Percentiles rank a stretch among this genome's conserved stretches.
Evolutionary conservation across 1,140 invertebrate species (phyloP).

Genomic region (Stratiolaelaps scimitus): DNA sequence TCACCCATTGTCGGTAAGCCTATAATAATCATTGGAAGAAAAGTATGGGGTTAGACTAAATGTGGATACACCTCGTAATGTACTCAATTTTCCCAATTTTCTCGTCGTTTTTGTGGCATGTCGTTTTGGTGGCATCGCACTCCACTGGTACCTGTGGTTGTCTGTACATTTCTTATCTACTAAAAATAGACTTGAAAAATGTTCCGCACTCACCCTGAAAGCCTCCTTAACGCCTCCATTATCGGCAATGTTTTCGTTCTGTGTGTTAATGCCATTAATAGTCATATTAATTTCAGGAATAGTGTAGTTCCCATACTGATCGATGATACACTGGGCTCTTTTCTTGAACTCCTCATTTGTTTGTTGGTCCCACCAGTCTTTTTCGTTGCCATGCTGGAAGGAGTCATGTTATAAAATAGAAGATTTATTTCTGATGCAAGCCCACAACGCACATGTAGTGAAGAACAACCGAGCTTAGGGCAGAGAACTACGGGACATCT

Average conservation of each 20-base stretch:
- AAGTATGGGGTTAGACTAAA: no score
- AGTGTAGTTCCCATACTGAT: conserved; percentile 70
- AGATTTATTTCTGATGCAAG: neutral
- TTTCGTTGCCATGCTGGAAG: conserved; percentile 70
- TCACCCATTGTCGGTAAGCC: conserved; percentile 37
- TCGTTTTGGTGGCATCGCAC: no score
- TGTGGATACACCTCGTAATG: no score
- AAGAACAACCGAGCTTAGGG: no score
- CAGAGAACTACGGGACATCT: no score
- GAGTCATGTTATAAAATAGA: conserved; percentile 51
- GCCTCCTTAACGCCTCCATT: conserved; percentile 52
- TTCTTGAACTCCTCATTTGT: conserved; percentile 60
- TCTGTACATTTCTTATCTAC: no score
- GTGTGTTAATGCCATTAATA: conserved; percentile 45
- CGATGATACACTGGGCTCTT: conserved; percentile 66
- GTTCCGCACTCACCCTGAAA: conserved; percentile 42
- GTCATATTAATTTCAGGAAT: conserved; percentile 54
- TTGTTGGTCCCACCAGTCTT: conserved; percentile 68
- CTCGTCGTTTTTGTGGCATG: no score
- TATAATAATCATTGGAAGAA: no score
- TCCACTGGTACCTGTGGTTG: no score
- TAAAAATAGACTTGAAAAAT: no score
- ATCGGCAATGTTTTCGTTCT: conserved; percentile 49
- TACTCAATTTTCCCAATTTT: no score
- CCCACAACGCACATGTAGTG: neutral